Evolutionary conservation across 2,797 vertebrate species (phyloP).

Genomic region (Austrolebias charrua): DNA sequence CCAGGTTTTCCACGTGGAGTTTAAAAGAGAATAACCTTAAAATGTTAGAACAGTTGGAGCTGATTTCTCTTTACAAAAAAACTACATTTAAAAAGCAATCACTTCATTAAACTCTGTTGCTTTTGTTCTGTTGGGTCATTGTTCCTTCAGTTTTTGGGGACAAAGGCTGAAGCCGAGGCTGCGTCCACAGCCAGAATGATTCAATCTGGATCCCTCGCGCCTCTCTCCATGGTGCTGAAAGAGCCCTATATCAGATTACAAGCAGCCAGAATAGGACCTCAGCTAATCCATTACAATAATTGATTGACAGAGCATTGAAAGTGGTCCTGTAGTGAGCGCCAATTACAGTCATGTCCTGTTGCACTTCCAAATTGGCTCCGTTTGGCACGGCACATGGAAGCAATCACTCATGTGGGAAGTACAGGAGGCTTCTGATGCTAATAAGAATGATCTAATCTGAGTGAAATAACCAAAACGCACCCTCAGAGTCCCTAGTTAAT

Average conservation of each 20-base stretch:
- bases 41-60: conserved; percentile 1
- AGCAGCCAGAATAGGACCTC: conserved; percentile 88
- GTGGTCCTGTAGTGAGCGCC: conserved; percentile 87
- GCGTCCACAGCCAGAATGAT: conserved; percentile 80
- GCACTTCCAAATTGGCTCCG: conserved; percentile 83
- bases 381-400: conserved; percentile 43
- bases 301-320: conserved; percentile 90
- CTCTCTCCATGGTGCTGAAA: conserved; percentile 95
- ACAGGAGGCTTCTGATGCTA: conserved; percentile 73
- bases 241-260: conserved; percentile 95
- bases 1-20: too few relatives aligned
- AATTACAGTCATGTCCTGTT: conserved; percentile 84
- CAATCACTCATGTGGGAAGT: conserved; percentile 75
- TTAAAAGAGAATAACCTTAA: not conserved
- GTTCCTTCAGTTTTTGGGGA: conserved; percentile 48
- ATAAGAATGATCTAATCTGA: conserved; percentile 46
- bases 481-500: conserved; percentile 32
- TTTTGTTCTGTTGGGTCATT: conserved; percentile 61
- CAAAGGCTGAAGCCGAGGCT: conserved; percentile 61
- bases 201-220: conserved; percentile 94
- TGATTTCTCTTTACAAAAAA: conserved; percentile 23
- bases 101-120: conserved; percentile 56
- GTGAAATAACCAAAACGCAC: conserved; percentile 30
- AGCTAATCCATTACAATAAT: conserved; percentile 96
- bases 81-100: conserved; percentile 57